phyloP scores from a whole-genome alignment of 1,140 invertebrate genomes.

The Anastatus disparis region DNA sequence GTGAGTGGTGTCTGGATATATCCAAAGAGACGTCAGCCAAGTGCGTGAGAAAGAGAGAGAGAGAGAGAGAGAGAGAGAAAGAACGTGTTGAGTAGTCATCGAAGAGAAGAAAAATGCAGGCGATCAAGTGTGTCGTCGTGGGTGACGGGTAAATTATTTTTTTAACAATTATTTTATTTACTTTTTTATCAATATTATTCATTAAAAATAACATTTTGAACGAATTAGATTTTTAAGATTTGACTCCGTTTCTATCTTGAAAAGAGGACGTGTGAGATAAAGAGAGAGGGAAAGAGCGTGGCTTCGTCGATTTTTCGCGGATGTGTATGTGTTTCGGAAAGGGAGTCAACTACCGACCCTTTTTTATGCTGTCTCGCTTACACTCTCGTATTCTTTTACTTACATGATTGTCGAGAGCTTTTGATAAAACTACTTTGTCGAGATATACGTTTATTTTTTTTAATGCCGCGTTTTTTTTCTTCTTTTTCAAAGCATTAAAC shows the following conservation, averaged over 20 bases:
- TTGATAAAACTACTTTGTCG: too few species aligned
- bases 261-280: neutral
- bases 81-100: neutral
- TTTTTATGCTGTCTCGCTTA: conserved; percentile 10
- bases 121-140: conserved; percentile 95
- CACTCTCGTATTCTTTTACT: neutral
- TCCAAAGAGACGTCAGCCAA: neutral
- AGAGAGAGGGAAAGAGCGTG: conserved; percentile 5
- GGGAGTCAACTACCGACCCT: neutral
- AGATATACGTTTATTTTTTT: too few species aligned
- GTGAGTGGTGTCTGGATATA: neutral
- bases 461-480: neutral
- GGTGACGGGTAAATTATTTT: conserved; percentile 84
- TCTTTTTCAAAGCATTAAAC: too few species aligned
- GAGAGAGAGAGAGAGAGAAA: neutral
- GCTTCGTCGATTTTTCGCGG: conserved; percentile 9
- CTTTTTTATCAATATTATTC: too few species aligned
- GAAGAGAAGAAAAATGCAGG: conserved; percentile 76
- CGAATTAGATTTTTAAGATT: neutral
- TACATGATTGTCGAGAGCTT: too few species aligned
- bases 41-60: neutral
- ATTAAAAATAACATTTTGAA: neutral
- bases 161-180: neutral
- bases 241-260: neutral
- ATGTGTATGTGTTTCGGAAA: neutral